phyloP scores from a whole-genome alignment of 2,888 invertebrate genomes.

The Quadroppia sp. region DNA sequence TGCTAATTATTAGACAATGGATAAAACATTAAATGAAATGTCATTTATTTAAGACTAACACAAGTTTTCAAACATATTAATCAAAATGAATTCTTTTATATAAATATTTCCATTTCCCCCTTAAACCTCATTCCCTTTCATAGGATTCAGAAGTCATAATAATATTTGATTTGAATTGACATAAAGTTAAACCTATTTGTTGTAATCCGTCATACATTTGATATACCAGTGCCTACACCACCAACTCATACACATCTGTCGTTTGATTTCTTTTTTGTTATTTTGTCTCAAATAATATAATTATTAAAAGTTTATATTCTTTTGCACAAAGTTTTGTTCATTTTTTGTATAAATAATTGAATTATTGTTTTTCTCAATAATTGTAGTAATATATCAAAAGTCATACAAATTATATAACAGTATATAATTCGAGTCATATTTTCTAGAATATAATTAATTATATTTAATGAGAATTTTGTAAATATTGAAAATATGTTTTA shows the following conservation, averaged over 20 bases:
- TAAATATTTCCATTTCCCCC: too few species aligned
- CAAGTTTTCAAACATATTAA: too few species aligned
- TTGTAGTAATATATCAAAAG: too few species aligned
- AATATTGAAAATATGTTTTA: not conserved
- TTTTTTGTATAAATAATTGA: not conserved
- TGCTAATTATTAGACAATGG: too few species aligned
- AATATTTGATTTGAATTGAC: conserved; percentile 29
- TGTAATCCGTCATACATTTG: conserved; percentile 36
- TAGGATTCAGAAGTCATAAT: too few species aligned
- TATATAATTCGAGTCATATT: not conserved
- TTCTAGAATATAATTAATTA: too few species aligned
- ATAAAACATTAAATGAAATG: too few species aligned
- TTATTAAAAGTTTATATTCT: not conserved
- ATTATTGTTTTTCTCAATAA: too few species aligned
- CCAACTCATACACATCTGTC: not conserved
- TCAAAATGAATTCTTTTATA: too few species aligned
- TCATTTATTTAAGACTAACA: too few species aligned
- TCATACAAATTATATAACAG: not conserved
- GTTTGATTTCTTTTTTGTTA: not conserved
- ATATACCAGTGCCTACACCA: not conserved
- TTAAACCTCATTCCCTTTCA: too few species aligned
- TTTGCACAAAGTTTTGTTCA: not conserved
- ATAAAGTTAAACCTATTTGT: conserved; percentile 13
- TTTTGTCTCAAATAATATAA: not conserved
- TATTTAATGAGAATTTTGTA: not conserved